These are phyloP conservation scores for Altica lythri DNA, from an alignment of 2,888 invertebrate species.

Conservation along the genomic window DNA sequence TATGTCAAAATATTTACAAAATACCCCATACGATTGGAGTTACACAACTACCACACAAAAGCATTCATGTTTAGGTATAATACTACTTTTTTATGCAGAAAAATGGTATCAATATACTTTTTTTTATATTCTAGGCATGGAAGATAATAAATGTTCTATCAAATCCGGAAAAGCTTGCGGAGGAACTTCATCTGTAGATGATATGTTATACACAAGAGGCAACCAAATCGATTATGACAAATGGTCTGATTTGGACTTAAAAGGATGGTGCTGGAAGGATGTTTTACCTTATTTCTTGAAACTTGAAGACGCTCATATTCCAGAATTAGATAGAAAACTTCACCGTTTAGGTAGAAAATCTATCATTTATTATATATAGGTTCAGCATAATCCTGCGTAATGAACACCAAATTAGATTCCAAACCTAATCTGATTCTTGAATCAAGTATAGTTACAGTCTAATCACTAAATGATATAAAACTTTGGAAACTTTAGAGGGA, in stretches of 20 bases:
- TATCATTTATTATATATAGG: background rate
- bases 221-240: conserved; percentile 73
- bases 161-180: conserved; percentile 76
- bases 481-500: too few relatives aligned
- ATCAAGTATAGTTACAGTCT: too few relatives aligned
- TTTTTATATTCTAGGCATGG: conserved; percentile 38
- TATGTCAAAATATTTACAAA: conserved; percentile 53
- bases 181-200: conserved; percentile 79
- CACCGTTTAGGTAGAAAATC: conserved; percentile 30
- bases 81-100: background rate
- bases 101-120: background rate
- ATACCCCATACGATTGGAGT: conserved; percentile 56
- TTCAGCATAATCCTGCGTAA: too few relatives aligned
- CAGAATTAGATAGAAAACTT: conserved; percentile 58
- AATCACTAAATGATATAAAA: too few relatives aligned
- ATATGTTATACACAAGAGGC: conserved; percentile 80
- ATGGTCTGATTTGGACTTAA: conserved; percentile 74
- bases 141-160: conserved; percentile 44
- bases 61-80: conserved; percentile 59
- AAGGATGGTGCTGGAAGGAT: conserved; percentile 74
- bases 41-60: conserved; percentile 59
- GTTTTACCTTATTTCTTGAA: conserved; percentile 79
- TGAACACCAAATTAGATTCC: too few relatives aligned
- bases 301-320: conserved; percentile 71
- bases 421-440: too few relatives aligned